A percentile compares a stretch with the other conserved stretches of the same genome.
Evolutionary conservation across 2,113 vertebrate species (phyloP).

Genomic region (Sinocyclocheilus anophthalmus): DNA sequence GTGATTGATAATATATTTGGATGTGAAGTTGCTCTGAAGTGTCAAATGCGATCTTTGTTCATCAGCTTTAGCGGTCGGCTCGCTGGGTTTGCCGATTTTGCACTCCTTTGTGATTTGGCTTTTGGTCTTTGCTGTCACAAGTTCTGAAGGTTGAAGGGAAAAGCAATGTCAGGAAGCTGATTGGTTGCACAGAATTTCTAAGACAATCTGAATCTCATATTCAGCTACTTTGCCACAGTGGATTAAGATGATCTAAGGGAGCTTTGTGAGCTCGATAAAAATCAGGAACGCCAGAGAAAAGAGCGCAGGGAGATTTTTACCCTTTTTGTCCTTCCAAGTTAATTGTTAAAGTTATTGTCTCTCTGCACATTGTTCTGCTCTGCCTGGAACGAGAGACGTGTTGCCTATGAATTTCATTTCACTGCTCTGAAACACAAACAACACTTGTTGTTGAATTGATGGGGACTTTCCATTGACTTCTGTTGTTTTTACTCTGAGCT

Average conservation of each 20-base stretch:
- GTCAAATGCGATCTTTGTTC: constrained; percentile 88
- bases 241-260: constrained; percentile 93
- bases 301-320: constrained; percentile 85
- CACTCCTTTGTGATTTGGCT: constrained; percentile 89
- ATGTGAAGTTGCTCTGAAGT: constrained; percentile 77
- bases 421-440: constrained; percentile 7
- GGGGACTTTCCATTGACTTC: not conserved
- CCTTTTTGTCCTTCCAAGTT: constrained; percentile 93
- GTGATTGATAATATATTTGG: constrained; percentile 83
- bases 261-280: constrained; percentile 92
- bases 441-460: not conserved
- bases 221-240: constrained; percentile 95
- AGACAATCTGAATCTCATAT: constrained; percentile 95
- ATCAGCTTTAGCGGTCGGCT: constrained; percentile 80
- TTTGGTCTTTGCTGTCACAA: constrained; percentile 92
- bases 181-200: constrained; percentile 89
- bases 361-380: constrained; percentile 40
- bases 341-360: constrained; percentile 85
- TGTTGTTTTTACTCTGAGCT: not conserved
- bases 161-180: constrained; percentile 90
- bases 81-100: constrained; percentile 83
- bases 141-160: constrained; percentile 92
- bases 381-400: constrained; percentile 16
- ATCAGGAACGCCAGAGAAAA: constrained; percentile 79
- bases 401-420: constrained; percentile 37